Conservation (phyloP, 2,113 vertebrate genomes). For the Notothenia coriiceps region DNA sequence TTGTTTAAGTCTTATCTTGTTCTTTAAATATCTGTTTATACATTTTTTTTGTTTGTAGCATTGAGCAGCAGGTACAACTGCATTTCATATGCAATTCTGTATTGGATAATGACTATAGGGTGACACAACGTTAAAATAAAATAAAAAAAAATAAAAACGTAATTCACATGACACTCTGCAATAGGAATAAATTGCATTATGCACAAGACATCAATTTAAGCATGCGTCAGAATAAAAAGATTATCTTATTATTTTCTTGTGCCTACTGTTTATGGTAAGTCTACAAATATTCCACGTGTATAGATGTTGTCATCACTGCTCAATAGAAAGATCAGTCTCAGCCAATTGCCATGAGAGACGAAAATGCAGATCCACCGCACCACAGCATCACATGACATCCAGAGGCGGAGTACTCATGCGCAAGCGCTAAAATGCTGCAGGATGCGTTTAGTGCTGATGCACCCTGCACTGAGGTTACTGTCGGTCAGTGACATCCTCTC, state of each 20-base stretch:
- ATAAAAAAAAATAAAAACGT: too few species aligned
- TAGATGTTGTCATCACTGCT: constrained; percentile 9
- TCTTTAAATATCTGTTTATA: background rate
- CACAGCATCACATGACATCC: constrained; percentile 64
- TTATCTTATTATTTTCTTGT: background rate
- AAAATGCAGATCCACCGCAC: constrained; percentile 45
- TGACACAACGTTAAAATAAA: background rate
- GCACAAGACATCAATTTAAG: background rate
- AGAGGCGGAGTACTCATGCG: constrained; percentile 27
- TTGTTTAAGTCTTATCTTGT: background rate
- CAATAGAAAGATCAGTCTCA: constrained; percentile 60
- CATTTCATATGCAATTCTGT: background rate
- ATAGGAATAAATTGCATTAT: background rate
- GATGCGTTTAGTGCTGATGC: constrained; percentile 48
- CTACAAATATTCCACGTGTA: background rate
- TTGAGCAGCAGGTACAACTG: background rate
- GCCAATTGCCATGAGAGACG: constrained; percentile 67
- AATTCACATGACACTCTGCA: background rate
- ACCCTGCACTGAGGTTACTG: constrained; percentile 52
- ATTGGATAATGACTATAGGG: background rate
- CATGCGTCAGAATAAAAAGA: fast-evolving
- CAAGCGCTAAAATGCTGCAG: constrained; percentile 24
- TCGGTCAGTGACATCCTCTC: constrained; percentile 48
- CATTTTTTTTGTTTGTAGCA: background rate
- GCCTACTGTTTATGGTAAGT: constrained; percentile 1